Conservation (phyloP, 2,113 vertebrate genomes). For the Aix galericulata region DNA sequence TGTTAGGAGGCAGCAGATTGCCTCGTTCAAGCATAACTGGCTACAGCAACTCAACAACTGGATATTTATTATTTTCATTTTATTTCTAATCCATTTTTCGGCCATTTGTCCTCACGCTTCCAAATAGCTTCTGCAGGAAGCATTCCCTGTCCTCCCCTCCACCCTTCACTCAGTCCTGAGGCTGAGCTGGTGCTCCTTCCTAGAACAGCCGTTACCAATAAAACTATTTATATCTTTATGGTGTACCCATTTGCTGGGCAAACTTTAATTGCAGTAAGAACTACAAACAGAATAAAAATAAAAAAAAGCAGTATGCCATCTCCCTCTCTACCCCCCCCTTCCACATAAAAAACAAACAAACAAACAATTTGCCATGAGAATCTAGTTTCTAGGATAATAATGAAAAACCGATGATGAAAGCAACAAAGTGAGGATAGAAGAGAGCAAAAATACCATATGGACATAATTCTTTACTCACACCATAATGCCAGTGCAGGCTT, state of each 20-base stretch:
- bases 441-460: background rate
- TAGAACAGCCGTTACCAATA: background rate
- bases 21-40: rapidly evolving
- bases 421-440: background rate
- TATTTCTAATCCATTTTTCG: background rate
- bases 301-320: background rate
- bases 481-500: background rate
- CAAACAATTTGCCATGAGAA: background rate
- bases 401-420: background rate
- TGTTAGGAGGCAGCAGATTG: background rate
- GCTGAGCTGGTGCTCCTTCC: background rate
- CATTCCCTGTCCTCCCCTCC: background rate
- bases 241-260: background rate
- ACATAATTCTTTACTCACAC: background rate
- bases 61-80: background rate
- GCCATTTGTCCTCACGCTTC: background rate
- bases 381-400: background rate
- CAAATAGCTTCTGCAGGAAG: background rate
- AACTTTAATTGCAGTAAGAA: background rate
- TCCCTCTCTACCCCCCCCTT: background rate
- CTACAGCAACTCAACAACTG: background rate
- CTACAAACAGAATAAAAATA: background rate
- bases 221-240: background rate
- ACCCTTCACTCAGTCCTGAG: background rate
- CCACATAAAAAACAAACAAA: background rate